Evolutionary conservation across 2,113 vertebrate genomes (phyloP).

Genomic region (Tilapia sparmanii): DNA sequence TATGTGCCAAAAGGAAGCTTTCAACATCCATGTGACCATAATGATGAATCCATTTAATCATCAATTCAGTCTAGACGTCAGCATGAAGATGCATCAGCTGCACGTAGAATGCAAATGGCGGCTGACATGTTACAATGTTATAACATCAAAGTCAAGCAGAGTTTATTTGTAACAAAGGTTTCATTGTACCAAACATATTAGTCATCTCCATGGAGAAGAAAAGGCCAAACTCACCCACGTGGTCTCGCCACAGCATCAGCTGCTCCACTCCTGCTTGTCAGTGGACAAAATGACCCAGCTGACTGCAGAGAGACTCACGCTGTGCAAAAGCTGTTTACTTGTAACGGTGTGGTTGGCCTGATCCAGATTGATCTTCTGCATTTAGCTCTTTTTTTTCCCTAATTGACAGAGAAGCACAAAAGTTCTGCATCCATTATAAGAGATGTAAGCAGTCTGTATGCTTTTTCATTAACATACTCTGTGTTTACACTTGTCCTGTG

Average conservation of each 20-base stretch:
- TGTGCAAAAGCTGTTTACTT: not conserved
- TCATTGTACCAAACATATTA: not conserved
- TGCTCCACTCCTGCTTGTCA: slow-evolving; percentile 3
- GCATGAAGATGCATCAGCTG: not conserved
- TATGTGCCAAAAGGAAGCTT: not conserved
- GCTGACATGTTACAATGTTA: accelerated
- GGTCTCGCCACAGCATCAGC: slow-evolving; percentile 11
- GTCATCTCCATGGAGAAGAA: not conserved
- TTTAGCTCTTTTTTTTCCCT: not conserved
- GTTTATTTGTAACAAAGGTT: not conserved
- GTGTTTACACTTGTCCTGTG: not conserved
- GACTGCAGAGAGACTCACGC: not conserved
- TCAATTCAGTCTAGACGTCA: not conserved
- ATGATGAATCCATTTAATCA: not conserved
- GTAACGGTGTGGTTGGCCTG: not conserved
- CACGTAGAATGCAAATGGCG: not conserved
- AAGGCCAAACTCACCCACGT: not conserved
- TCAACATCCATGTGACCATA: not conserved
- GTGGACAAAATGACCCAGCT: not conserved
- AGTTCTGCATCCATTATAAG: not conserved
- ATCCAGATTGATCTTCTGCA: not conserved
- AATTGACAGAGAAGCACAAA: not conserved
- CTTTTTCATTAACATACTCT: not conserved
- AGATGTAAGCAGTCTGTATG: not conserved
- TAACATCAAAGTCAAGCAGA: not conserved